phyloP scores from a whole-genome alignment of 37 sponge, comb jelly and placozoan genomes.

The Beroe forskalii region DNA sequence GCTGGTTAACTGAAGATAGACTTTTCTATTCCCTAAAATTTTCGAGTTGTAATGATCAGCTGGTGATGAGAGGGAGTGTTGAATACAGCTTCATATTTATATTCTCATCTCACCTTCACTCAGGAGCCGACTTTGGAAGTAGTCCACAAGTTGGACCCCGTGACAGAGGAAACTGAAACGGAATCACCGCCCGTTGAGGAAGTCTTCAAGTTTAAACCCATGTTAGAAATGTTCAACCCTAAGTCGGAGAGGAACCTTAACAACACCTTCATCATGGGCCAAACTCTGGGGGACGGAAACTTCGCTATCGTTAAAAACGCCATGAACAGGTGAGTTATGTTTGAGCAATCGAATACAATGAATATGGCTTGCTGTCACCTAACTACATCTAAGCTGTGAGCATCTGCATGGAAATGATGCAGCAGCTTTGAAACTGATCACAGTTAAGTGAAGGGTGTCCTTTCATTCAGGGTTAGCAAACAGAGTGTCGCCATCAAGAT shows the following conservation, averaged over 20 bases:
- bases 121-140: constrained; percentile 25
- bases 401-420: too few species aligned
- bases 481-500: constrained; percentile 66
- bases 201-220: constrained; percentile 36
- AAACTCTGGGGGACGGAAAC: constrained; percentile 64
- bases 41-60: too few species aligned
- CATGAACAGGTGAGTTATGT: not conserved
- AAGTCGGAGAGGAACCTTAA: constrained; percentile 17
- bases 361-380: too few species aligned
- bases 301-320: constrained; percentile 55
- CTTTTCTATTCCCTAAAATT: too few species aligned
- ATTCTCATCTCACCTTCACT: too few species aligned
- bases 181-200: constrained; percentile 35
- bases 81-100: too few species aligned
- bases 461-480: not conserved
- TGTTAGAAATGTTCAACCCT: constrained; percentile 55
- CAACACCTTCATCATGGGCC: constrained; percentile 11
- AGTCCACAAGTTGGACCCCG: constrained; percentile 14
- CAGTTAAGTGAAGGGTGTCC: too few species aligned
- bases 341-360: too few species aligned
- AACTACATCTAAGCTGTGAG: too few species aligned
- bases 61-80: too few species aligned
- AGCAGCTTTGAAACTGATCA: too few species aligned
- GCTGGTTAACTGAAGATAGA: too few species aligned
- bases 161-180: constrained; percentile 58